phyloP scores from a whole-genome alignment of 2,113 vertebrate genomes.

The Mesembrinibis cayennensis region DNA sequence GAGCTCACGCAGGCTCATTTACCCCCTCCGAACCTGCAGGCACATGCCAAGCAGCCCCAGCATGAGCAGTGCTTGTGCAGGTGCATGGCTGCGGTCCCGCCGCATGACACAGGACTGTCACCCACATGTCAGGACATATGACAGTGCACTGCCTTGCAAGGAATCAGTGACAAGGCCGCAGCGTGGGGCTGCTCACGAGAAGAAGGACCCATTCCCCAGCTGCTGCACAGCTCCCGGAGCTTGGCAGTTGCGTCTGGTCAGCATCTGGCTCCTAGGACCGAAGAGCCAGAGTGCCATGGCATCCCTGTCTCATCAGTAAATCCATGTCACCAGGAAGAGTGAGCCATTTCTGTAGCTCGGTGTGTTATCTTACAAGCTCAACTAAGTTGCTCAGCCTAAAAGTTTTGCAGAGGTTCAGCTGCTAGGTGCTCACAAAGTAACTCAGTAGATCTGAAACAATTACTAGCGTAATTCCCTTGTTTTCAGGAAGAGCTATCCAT shows the following conservation, averaged over 20 bases:
- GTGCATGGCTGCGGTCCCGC: not conserved
- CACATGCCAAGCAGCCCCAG: not conserved
- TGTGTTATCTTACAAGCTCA: not conserved
- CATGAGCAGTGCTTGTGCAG: not conserved
- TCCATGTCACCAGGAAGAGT: rapidly evolving
- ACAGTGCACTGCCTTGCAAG: not conserved
- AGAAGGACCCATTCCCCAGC: not conserved
- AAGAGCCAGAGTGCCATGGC: not conserved
- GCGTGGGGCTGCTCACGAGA: not conserved
- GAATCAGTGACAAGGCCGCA: not conserved
- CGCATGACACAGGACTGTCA: not conserved
- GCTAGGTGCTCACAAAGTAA: not conserved
- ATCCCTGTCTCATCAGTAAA: not conserved
- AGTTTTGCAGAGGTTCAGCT: not conserved
- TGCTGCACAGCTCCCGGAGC: not conserved
- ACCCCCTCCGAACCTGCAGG: rapidly evolving
- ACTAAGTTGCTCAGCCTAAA: not conserved
- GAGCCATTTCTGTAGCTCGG: not conserved
- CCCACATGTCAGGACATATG: not conserved
- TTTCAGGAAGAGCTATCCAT: not conserved
- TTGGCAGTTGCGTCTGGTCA: not conserved
- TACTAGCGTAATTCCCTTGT: not conserved
- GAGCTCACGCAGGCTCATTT: not conserved
- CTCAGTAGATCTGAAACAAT: not conserved
- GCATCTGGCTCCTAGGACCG: not conserved